Conservation (phyloP, 2,888 invertebrate species). For the Cephus pulcher region DNA sequence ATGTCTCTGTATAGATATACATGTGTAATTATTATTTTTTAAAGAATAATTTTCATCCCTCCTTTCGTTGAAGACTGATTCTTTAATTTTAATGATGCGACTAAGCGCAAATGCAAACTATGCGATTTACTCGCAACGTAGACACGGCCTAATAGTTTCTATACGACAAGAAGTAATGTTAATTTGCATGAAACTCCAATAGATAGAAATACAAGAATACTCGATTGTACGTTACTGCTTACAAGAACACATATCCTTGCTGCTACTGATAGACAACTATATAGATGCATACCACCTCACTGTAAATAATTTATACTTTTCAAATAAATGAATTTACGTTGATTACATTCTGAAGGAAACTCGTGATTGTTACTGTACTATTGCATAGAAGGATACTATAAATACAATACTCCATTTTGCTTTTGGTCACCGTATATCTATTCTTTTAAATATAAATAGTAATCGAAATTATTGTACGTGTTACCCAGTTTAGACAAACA, state of each 20-base stretch:
- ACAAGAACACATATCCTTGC: constrained; percentile 15
- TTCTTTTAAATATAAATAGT: too few species aligned
- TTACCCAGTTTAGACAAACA: too few species aligned
- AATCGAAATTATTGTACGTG: too few species aligned
- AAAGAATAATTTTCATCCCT: neutral
- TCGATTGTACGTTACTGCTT: constrained; percentile 16
- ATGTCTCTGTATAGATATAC: neutral
- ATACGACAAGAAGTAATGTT: too few species aligned
- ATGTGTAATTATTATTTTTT: neutral
- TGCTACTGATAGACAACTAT: constrained; percentile 15
- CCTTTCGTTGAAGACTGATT: neutral
- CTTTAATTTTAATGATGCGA: neutral
- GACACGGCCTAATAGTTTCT: too few species aligned
- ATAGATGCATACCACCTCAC: neutral
- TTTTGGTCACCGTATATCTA: too few species aligned
- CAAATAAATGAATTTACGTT: constrained; percentile 23
- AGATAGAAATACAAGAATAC: constrained; percentile 6
- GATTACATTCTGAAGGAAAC: neutral
- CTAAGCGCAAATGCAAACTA: too few species aligned
- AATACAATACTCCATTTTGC: too few species aligned
- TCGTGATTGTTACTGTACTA: too few species aligned
- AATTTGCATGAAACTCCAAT: too few species aligned
- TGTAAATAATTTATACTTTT: constrained; percentile 27
- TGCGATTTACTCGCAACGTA: too few species aligned
- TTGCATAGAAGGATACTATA: too few species aligned